phyloP scores from a whole-genome alignment of 1,140 invertebrate species.

The Megalonaias nervosa region DNA sequence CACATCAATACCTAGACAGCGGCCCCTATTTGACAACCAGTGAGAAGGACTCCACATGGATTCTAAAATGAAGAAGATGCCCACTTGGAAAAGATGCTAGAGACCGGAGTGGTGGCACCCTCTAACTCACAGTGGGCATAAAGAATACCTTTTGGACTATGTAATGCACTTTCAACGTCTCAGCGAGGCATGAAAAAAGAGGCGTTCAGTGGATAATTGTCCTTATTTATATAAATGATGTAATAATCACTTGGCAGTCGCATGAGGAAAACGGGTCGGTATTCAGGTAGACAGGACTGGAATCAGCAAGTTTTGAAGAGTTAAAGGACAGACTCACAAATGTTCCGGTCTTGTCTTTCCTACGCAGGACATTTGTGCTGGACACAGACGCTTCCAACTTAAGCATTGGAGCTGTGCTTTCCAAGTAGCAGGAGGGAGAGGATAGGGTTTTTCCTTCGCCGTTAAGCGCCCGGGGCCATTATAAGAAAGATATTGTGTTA shows the following conservation, averaged over 20 bases:
- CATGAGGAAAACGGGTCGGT: neutral
- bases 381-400: constrained; percentile 13
- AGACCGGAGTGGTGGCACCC: constrained; percentile 3
- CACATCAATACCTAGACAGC: constrained; percentile 25
- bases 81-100: constrained; percentile 15
- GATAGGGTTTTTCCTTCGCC: neutral
- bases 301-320: neutral
- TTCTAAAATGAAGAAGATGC: constrained; percentile 29
- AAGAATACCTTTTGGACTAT: too few species aligned
- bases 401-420: constrained; percentile 3
- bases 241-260: too few species aligned
- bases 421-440: constrained; percentile 5
- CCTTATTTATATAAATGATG: too few species aligned
- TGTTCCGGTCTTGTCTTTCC: neutral
- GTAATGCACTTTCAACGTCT: too few species aligned
- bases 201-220: too few species aligned
- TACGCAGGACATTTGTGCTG: constrained; percentile 2
- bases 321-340: neutral
- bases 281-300: neutral
- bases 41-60: constrained; percentile 24
- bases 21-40: constrained; percentile 19
- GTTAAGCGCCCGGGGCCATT: neutral
- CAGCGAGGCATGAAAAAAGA: too few species aligned
- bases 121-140: constrained; percentile 17
- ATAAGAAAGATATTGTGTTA: constrained; percentile 8